Percentiles rank a stretch among this genome's conserved stretches.
Evolutionary conservation across 2,797 vertebrate genomes (phyloP).

Genomic region (Rousettus madagascariensis): DNA sequence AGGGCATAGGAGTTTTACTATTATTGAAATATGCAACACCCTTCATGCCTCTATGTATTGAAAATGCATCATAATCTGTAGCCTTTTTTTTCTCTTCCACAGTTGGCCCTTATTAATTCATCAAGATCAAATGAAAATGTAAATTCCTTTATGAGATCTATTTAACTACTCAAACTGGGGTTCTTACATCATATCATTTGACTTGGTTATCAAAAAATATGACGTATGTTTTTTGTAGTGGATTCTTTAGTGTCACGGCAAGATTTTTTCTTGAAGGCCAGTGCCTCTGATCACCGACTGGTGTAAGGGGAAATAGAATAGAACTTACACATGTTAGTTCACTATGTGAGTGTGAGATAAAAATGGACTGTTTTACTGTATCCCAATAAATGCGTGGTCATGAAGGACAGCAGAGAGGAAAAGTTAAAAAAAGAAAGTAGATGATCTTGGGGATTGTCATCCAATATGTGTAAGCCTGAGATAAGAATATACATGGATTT

Average conservation of each 20-base stretch:
- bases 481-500: background rate
- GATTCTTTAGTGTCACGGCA: background rate
- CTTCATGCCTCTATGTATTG: background rate
- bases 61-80: background rate
- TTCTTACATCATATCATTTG: background rate
- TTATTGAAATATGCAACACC: background rate
- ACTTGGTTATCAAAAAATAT: background rate
- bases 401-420: background rate
- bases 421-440: background rate
- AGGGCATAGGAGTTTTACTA: background rate
- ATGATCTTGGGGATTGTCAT: background rate
- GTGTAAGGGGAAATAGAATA: background rate
- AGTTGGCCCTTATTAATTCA: background rate
- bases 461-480: background rate
- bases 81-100: background rate
- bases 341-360: background rate
- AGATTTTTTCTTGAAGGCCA: background rate
- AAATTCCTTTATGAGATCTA: background rate
- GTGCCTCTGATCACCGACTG: background rate
- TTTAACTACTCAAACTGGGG: background rate
- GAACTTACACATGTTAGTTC: background rate
- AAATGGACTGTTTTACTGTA: background rate
- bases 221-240: background rate
- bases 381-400: background rate
- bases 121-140: background rate